Conservation (phyloP, 2,888 invertebrate species). For the Tryphoninae sp. region DNA sequence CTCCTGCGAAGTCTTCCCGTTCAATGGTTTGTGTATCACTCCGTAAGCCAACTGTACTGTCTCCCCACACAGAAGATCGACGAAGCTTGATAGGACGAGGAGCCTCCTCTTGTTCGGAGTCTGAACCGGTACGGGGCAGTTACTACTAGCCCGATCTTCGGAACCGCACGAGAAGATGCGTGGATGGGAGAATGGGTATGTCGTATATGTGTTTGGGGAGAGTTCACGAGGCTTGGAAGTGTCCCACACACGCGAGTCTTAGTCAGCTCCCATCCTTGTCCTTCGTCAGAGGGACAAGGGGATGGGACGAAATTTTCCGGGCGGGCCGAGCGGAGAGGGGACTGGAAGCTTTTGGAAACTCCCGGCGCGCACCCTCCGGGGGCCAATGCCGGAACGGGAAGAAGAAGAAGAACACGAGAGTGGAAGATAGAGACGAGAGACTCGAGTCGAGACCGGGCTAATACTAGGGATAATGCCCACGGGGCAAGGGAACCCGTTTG, state of each 20-base stretch:
- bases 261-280: background rate
- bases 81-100: slow-evolving; percentile 21
- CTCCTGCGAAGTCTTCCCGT: no score
- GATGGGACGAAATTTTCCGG: slow-evolving; percentile 22
- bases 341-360: slow-evolving; percentile 32
- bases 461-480: slow-evolving; percentile 66
- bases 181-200: background rate
- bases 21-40: no score
- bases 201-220: slow-evolving; percentile 5
- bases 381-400: slow-evolving; percentile 18
- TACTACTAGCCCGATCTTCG: slow-evolving; percentile 41
- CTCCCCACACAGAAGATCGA: slow-evolving; percentile 30
- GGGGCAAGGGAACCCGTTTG: slow-evolving; percentile 68
- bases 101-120: background rate
- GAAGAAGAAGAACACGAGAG: slow-evolving; percentile 7
- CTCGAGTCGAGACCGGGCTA: slow-evolving; percentile 57
- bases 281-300: background rate
- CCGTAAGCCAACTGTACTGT: background rate
- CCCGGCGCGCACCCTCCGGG: slow-evolving; percentile 5
- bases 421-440: slow-evolving; percentile 39
- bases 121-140: slow-evolving; percentile 39
- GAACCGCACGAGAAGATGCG: slow-evolving; percentile 15
- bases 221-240: slow-evolving; percentile 21
- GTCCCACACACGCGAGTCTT: background rate
- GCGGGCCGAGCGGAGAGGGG: background rate